Base-by-base conservation (phyloP, 1,140 invertebrate species). In the Drosophila bipectinata region DNA sequence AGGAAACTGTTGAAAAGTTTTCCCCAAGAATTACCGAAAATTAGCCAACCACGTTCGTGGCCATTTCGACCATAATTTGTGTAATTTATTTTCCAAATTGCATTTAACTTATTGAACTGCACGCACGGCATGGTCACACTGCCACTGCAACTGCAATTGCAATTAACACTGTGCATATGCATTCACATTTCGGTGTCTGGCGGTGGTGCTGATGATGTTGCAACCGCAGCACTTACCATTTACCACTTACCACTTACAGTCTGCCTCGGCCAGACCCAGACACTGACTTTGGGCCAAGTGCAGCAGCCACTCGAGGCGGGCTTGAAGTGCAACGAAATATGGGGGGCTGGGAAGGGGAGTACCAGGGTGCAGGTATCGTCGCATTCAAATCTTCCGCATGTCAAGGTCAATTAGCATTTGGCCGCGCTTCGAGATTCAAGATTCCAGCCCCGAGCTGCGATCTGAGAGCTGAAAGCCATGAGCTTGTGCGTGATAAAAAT, bases 371-470 rank as follows among this genome's bases (percentile, higher is more conserved):
- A 41, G 14, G 39, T 77, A 69, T 62, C 54, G 48, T 77, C 80
- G 66, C 66, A 79, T 67, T 79, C 80, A 79, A 72, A 87, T 88
- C 83, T 87, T 87, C 83, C 83, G 83, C 83, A 83, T 87, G 83
- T 88, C 83, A 87, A 87, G 83, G 83, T 87, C 83, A 87, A 87
- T 87, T 87, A 87, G 83, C 79, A 87, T 88, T 77, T 77, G 53
- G 32, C 51, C 45, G 59, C 37, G 64, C 28, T 34, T 53, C 28
- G 30, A 34, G 51, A 7, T 37, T 32, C 49, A 32, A 52, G 41
- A 32, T 63, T 30, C 30, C 21, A 47, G 37, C 14, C 34, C 9
- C 39, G 28, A 68, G 60, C 28, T 32, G 48, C 15, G 9, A 6
- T 51, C 10, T 28, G 3, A 12, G 47, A 6, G 63, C 10, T 28